phyloP scores from a whole-genome alignment of 2,888 invertebrate genomes.

The Chrysolina oricalcia region DNA sequence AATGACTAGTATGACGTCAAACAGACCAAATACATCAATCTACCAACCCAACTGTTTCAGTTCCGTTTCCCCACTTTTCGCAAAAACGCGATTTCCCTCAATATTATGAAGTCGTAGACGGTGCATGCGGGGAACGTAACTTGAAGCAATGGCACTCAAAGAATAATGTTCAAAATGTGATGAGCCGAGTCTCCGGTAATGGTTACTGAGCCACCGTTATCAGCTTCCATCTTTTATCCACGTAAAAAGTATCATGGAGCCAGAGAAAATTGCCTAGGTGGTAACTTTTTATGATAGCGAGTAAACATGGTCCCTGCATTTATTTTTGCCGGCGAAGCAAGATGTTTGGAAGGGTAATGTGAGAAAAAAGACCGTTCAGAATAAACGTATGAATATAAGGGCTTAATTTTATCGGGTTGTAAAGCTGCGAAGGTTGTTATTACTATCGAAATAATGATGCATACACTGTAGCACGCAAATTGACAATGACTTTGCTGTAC shows the following conservation, averaged over 20 bases:
- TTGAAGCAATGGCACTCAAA: slow-evolving; percentile 48
- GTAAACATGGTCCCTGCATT: slow-evolving; percentile 59
- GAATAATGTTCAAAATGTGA: slow-evolving; percentile 57
- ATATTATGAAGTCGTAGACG: slow-evolving; percentile 58
- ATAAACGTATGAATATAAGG: slow-evolving; percentile 31
- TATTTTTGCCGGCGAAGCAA: slow-evolving; percentile 48
- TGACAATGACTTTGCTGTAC: slow-evolving; percentile 4
- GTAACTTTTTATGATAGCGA: slow-evolving; percentile 68
- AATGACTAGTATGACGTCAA: no score
- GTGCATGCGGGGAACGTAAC: slow-evolving; percentile 32
- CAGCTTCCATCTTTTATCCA: slow-evolving; percentile 64
- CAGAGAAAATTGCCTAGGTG: slow-evolving; percentile 66
- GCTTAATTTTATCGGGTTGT: slow-evolving; percentile 43
- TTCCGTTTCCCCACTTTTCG: neutral
- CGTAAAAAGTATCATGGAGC: slow-evolving; percentile 65
- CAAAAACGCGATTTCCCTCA: slow-evolving; percentile 46
- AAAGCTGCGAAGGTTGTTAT: slow-evolving; percentile 25
- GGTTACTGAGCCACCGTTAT: slow-evolving; percentile 65
- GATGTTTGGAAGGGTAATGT: slow-evolving; percentile 32
- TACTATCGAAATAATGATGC: slow-evolving; percentile 25
- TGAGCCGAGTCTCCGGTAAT: slow-evolving; percentile 63
- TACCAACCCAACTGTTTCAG: no score
- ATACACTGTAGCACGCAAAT: slow-evolving; percentile 22
- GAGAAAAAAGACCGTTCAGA: slow-evolving; percentile 39
- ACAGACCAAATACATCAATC: no score